Base-by-base conservation (phyloP, 2,113 vertebrate genomes). In the Poeciliopsis prolifica region DNA sequence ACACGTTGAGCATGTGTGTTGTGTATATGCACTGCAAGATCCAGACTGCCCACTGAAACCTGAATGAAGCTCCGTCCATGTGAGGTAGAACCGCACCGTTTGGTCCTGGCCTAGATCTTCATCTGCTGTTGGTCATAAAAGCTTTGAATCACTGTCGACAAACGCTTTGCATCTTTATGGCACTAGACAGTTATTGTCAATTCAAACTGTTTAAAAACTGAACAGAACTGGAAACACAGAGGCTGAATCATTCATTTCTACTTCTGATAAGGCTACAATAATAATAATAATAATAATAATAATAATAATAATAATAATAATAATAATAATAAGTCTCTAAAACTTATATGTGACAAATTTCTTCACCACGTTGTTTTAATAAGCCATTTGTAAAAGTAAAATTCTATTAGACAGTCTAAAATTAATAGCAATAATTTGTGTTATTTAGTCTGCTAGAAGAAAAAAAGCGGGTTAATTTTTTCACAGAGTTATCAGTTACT, bases 1-100 rank as follows among this genome's bases (percentile, higher is more conserved):
- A 73, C 75, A 61, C 62, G n/a, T 67, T 28, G 37, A 58, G 76
- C 15, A 19, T 48, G 44, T 58, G 51, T 58, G 51, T 24, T 7
- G 15, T 54, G 48, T 54, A 7, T 22, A 19, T 54, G 48, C 8
- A 19, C 48, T 9, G 51, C 24, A 0, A 19, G 51, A 58, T 58
- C 22, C 51, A n/a, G 51, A 24, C 22, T n/a, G 51, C 51, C 51
- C 51, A 58, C 22, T 58, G 51, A 58, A 24, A n/a, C 10, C 51
- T 58, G 51, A 58, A 24, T 3, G 51, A 24, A 58, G 22, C 51
- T 58, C 51, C 3, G 5, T 48, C 15, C 44, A 19, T 17, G 17
- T 48, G 51, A 58, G 51, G 51, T n/a, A 3, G 8, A 48, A 48
- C 17, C 19, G 15, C 17, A 3, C 9, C 3, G 19, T 58, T n/a